Conservation (phyloP, 2,888 invertebrate species). For the Podabrus alpinus region DNA sequence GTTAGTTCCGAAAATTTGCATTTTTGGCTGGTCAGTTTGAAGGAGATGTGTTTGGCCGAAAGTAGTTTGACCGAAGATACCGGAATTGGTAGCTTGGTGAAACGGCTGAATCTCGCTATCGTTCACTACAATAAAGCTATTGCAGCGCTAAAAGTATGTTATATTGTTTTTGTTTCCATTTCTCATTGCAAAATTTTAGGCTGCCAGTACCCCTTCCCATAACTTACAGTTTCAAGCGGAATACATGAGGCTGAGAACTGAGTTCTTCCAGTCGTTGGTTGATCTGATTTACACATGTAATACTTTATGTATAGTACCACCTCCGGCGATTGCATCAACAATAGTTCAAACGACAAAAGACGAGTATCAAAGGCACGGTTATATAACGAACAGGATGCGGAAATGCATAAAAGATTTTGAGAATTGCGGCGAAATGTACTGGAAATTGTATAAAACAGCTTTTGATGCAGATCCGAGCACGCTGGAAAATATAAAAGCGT, state of each 20-base stretch:
- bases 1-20: constrained; percentile 83
- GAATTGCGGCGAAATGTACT: constrained; percentile 72
- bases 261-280: constrained; percentile 69
- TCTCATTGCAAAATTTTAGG: constrained; percentile 53
- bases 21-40: constrained; percentile 85
- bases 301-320: constrained; percentile 85
- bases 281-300: constrained; percentile 72
- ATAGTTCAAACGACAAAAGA: constrained; percentile 79
- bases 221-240: constrained; percentile 75
- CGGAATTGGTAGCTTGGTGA: constrained; percentile 48
- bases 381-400: constrained; percentile 77
- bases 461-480: constrained; percentile 86
- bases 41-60: constrained; percentile 76
- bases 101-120: constrained; percentile 60
- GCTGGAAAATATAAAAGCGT: constrained; percentile 73
- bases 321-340: constrained; percentile 87
- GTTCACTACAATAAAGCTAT: constrained; percentile 69
- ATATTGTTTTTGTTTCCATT: background rate
- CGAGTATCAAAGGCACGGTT: constrained; percentile 77
- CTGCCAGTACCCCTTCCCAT: constrained; percentile 67
- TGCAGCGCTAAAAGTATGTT: constrained; percentile 61
- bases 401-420: constrained; percentile 76
- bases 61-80: constrained; percentile 61
- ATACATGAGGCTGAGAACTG: constrained; percentile 75
- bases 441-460: constrained; percentile 78